Conservation (phyloP, 2,113 vertebrate genomes). For the Genyomyrus donnyi region DNA sequence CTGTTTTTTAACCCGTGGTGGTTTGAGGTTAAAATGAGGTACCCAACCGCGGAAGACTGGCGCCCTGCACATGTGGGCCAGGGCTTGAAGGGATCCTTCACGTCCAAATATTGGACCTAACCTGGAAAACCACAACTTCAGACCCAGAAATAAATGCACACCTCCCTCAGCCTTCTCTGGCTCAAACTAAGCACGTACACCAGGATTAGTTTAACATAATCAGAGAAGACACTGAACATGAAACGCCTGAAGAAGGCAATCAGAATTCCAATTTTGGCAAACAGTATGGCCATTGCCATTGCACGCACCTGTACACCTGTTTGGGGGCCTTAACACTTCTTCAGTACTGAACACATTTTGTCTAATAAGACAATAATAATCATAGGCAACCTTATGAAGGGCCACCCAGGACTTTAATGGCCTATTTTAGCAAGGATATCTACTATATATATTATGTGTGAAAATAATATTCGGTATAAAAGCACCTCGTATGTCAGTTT, state of each 20-base stretch:
- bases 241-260: too few relatives aligned
- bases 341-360: constrained; percentile 65
- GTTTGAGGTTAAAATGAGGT: neutral
- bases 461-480: constrained; percentile 33
- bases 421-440: constrained; percentile 55
- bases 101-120: neutral
- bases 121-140: neutral
- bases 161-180: neutral
- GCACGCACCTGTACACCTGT: neutral
- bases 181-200: neutral
- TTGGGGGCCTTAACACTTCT: constrained; percentile 53
- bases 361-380: constrained; percentile 87
- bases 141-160: neutral
- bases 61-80: neutral
- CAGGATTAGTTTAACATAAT: neutral
- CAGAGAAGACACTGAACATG: neutral
- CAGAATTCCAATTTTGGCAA: neutral
- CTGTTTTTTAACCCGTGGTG: neutral
- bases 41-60: neutral
- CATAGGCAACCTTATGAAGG: constrained; percentile 56
- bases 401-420: constrained; percentile 53
- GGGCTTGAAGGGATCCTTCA: neutral
- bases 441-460: constrained; percentile 44
- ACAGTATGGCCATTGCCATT: neutral
- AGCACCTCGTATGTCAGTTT: constrained; percentile 34